phyloP scores from a whole-genome alignment of 2,888 invertebrate genomes.

The Cepaea hortensis region DNA sequence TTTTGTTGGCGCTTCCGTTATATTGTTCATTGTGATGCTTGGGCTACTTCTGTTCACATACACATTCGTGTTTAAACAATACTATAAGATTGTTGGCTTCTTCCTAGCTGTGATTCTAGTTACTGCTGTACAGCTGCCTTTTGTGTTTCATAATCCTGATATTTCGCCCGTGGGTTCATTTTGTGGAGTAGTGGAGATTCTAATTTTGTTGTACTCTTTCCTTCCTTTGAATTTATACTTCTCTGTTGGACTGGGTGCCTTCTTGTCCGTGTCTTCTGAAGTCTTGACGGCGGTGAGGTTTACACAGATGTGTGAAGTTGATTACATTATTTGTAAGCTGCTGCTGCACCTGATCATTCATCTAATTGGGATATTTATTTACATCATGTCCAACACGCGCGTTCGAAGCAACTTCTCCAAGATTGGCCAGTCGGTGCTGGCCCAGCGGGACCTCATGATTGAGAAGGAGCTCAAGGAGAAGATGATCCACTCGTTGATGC shows the following conservation, averaged over 20 bases:
- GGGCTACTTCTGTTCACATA: constrained; percentile 76
- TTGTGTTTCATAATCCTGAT: constrained; percentile 64
- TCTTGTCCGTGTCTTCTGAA: constrained; percentile 91
- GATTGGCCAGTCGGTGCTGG: constrained; percentile 92
- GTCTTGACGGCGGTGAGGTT: constrained; percentile 77
- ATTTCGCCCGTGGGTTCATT: constrained; percentile 75
- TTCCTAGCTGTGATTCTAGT: constrained; percentile 75
- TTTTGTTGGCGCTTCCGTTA: constrained; percentile 67
- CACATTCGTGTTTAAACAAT: constrained; percentile 73
- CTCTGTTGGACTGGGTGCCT: constrained; percentile 86
- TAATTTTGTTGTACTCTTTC: constrained; percentile 93
- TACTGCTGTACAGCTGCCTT: constrained; percentile 65
- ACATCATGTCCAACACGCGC: constrained; percentile 90
- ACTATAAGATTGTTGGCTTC: constrained; percentile 82
- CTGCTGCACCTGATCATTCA: constrained; percentile 92
- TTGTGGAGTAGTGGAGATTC: constrained; percentile 83
- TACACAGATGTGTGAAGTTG: constrained; percentile 55
- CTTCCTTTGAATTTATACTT: constrained; percentile 93
- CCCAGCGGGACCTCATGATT: constrained; percentile 91
- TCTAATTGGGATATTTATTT: constrained; percentile 92
- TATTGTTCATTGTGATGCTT: constrained; percentile 73
- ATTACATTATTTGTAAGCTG: constrained; percentile 79
- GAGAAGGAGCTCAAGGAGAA: constrained; percentile 96
- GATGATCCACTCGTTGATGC: constrained; percentile 95
- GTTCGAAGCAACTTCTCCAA: constrained; percentile 97